Evolutionary conservation across 2,113 vertebrate species (phyloP).

Genomic region (Pachycephala philippinensis): DNA sequence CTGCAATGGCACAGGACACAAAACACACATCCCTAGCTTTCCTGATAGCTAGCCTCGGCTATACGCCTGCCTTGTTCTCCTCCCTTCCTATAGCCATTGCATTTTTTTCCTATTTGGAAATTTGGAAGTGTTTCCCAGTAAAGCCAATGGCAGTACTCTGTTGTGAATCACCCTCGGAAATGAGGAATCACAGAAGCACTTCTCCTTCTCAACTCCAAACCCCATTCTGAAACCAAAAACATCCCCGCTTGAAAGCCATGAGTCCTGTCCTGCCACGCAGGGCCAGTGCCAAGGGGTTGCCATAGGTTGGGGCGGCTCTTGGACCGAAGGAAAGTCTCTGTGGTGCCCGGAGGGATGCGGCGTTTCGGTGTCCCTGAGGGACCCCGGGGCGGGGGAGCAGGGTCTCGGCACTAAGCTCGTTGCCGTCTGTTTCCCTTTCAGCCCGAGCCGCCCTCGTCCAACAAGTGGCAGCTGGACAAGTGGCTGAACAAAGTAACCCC

Average conservation of each 20-base stretch:
- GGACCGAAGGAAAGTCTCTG: background rate
- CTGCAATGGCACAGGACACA: background rate
- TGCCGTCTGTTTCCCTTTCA: constrained; percentile 62
- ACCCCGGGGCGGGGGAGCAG: background rate
- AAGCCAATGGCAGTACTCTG: background rate
- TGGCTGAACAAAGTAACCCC: constrained; percentile 90
- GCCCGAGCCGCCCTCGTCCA: constrained; percentile 78
- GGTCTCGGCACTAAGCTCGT: background rate
- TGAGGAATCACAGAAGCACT: background rate
- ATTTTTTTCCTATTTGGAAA: background rate
- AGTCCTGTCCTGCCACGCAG: fast-evolving
- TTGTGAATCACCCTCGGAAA: background rate
- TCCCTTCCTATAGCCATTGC: background rate
- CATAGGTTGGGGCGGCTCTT: fast-evolving
- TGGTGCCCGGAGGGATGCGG: background rate
- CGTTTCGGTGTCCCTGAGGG: background rate
- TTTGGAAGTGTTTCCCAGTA: background rate
- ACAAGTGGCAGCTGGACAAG: constrained; percentile 97
- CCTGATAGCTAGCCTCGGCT: background rate
- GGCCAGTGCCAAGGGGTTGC: background rate
- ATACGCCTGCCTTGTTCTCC: background rate
- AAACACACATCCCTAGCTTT: background rate
- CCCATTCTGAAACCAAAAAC: background rate
- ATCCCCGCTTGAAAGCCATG: fast-evolving
- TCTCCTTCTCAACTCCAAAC: background rate